Base-by-base conservation (phyloP, 2,113 vertebrate species). In the Rhabdornis inornatus region DNA sequence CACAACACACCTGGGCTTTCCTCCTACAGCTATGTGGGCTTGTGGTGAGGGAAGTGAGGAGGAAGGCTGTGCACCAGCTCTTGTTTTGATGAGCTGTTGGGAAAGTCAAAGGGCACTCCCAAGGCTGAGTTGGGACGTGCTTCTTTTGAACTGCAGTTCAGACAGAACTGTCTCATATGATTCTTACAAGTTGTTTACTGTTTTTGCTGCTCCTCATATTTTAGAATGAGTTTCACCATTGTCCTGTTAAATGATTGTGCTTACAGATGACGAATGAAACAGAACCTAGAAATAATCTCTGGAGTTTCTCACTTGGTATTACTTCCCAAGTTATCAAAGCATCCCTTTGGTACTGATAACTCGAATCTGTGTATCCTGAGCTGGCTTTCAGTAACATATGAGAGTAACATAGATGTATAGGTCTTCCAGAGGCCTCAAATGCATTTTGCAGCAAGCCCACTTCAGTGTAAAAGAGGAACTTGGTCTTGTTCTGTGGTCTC, bases 121-220 rank as follows among this genome's bases (percentile, higher is more conserved):
- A 90, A 78, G 77, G 39, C 87, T 71, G 77, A 84, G 60, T 21
- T 80, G 75, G 85, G 79, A 87, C 7, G 23, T 93, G 92, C 85
- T 92, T 85, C 90, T 93, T 96, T 95, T 93, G 78, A 95, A 93
- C 85, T 85, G 22, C 57, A 90, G 57, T 94, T 92, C 89, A 95
- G 83, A 66, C 71, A 94, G 37, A 86, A n/a, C n/a, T 53, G 78
- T 65, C 70, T 80, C 40, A 40, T 76, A 82, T 31, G 65, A 82
- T 92, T 84, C 68, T 80, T 88, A 59, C 44, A 56, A 60, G 63
- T 59, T 44, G 37, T 78, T 95, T 79, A 57, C 50, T 37, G 31
- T 75, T 49, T 60, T 83, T 69, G 18, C n/a, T 71, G 31, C 42
- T 89, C 35, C 24, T 82, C 49, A 50, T 47, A 25, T 92, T 91